phyloP scores from a whole-genome alignment of 2,797 vertebrate species.

The Cheirogaleus major region DNA sequence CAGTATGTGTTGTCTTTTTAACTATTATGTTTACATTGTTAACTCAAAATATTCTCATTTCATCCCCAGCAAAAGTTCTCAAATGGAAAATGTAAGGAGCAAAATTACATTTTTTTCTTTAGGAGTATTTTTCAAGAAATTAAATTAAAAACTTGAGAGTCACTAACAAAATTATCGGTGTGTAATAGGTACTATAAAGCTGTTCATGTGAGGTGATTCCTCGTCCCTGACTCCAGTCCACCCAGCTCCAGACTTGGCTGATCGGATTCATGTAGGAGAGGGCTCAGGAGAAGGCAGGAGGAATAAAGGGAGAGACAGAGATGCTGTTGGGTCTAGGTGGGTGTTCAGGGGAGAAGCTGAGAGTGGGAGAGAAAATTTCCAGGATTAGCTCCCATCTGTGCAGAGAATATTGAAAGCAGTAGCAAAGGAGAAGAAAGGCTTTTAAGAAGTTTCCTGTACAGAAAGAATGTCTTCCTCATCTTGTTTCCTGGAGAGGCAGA shows the following conservation, averaged over 20 bases:
- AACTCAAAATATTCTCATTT: not conserved
- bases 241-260: not conserved
- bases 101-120: not conserved
- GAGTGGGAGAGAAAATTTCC: conserved; percentile 75
- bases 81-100: not conserved
- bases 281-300: not conserved
- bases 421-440: conserved; percentile 32
- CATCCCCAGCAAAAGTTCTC: not conserved
- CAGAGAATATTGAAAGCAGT: conserved; percentile 56
- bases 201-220: not conserved
- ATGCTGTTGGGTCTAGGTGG: conserved; percentile 64
- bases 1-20: not conserved
- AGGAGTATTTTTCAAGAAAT: conserved; percentile 15
- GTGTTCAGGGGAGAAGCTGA: conserved; percentile 70
- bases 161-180: not conserved
- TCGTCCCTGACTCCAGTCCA: not conserved
- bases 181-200: fast-evolving
- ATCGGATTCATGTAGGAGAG: not conserved
- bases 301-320: not conserved
- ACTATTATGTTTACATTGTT: not conserved
- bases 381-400: conserved; percentile 81
- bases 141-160: not conserved
- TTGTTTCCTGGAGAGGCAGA: not conserved
- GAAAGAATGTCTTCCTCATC: not conserved
- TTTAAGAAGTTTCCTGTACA: conserved; percentile 38